Percentiles rank a stretch among this genome's conserved stretches.
Evolutionary conservation across 2,888 invertebrate genomes (phyloP).

Genomic region (Autographa pulchrina): DNA sequence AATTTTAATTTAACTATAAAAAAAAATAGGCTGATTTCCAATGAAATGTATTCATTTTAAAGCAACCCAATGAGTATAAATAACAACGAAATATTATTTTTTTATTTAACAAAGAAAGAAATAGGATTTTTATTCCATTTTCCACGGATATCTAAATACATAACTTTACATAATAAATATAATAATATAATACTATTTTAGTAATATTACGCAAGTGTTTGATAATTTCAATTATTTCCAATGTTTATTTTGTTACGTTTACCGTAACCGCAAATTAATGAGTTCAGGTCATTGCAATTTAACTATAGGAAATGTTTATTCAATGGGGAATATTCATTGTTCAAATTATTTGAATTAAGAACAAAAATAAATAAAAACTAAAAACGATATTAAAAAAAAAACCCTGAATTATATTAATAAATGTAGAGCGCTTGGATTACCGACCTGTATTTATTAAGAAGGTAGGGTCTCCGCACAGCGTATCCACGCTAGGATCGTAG

Average conservation of each 20-base stretch:
- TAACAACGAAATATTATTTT: background rate
- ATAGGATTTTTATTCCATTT: background rate
- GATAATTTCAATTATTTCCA: conserved; percentile 26
- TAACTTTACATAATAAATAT: background rate
- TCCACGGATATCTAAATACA: background rate
- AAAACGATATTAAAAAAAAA: background rate
- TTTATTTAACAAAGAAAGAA: background rate
- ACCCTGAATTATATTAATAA: background rate
- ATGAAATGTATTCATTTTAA: background rate
- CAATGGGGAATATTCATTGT: conserved; percentile 2
- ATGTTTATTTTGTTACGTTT: conserved; percentile 24
- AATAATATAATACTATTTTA: background rate
- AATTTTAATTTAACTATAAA: conserved; percentile 11
- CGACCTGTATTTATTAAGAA: conserved; percentile 81
- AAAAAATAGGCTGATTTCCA: no score
- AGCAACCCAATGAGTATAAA: background rate
- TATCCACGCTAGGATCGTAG: conserved; percentile 79
- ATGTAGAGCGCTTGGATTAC: conserved; percentile 33
- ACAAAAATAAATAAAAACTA: background rate
- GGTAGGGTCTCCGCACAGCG: conserved; percentile 77
- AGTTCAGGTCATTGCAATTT: conserved; percentile 22
- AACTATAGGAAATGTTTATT: conserved; percentile 17
- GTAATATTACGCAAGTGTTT: background rate
- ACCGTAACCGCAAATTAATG: conserved; percentile 40
- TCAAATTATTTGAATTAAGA: background rate